Base-by-base conservation (phyloP, 1,140 invertebrate species). In the Drosophila yakuba region DNA sequence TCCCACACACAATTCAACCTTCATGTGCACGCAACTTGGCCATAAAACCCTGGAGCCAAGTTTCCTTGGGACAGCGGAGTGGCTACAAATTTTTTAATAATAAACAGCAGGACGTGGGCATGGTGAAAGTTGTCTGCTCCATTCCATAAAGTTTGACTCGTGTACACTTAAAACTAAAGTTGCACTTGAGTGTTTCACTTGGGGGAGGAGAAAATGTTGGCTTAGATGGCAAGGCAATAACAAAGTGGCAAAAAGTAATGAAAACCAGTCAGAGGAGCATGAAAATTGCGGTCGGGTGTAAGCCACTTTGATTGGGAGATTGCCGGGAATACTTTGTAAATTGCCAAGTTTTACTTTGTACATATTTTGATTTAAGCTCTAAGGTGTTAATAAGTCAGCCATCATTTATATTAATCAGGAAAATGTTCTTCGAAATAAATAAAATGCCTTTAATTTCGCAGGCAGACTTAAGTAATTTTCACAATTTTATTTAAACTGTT, bases 41-140 rank as follows among this genome's bases (percentile, higher is more conserved):
- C 74, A 85, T 81, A 85, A 85, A 86, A 78, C 52, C 64, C 57
- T 17, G 63, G 20, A 78, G n/a, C 44, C 76, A 74, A 56, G 75
- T 76, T 84, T 67, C 71, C 66, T 64, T 48, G 66, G 61, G 63
- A 52, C 73, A 80, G 74, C 73, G 63, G 78, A 79, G 66, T 71
- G 74, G 68, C 79, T 81, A 79, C 83, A 86, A 82, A 78, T 82
- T 86, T 88, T 82, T 88, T 88, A 83, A 88, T 88, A 86, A 88
- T 82, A 86, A 85, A 85, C 81, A 77, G 36, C 50, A 28, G 25
- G 28, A 15, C 44, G 56, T 20, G 17, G 54, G 41, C 44, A 48
- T 14, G 36, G 12, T 11, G 35, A 86, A 81, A 81, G 62, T 86
- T 85, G 38, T 39, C 68, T 69, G 44, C 45, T 47, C 20, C 82